Base-by-base conservation (phyloP, 2,888 invertebrate species). In the Machimus rusticus region DNA sequence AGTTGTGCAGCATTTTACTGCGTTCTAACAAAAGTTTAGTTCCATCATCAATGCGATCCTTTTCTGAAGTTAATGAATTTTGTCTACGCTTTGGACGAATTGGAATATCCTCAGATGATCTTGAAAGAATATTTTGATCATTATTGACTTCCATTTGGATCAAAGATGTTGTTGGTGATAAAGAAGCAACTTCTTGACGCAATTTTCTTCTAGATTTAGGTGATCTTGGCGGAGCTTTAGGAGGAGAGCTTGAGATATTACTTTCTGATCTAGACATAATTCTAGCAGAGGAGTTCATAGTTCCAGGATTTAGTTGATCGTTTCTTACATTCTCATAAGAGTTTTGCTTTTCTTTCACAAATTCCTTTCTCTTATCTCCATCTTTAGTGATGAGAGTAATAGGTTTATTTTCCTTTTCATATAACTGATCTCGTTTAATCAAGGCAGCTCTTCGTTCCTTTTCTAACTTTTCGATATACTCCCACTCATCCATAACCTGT, bases 11-110 rank as follows among this genome's bases (percentile, higher is more conserved):
- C 74, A 91, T 90, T 88, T 92, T 91, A 87, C 93, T 91, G 14
- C 92, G 92, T 88, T 92, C 92, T 23, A 93, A 90, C 37, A 93
- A 88, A 31, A 91, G 90, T 46, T 91, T 90, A 0, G 92, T 93
- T 74, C 89, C 91, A 76, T 90, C 90, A 82, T 93, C 92, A 34
- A 90, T 90, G 1, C 5, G 85, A 79, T 81, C 81, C 88, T 82
- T 82, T n/a, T 82, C 82, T 16, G 66, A 31, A 88, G 86, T 76
- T 88, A 39, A 76, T 31, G 37, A 88, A 85, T 87, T 88, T 88
- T 66, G 89, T 46, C 66, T 85, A 0, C 89, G 89, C 85, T 86
- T 76, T 34, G 43, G 90, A 88, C 87, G 87, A n/a, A 57, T 90
- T 90, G 43, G 90, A 86, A 88, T 89, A 88, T 66, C 89, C 86